Evolutionary conservation across 1,140 invertebrate genomes (phyloP), one percentile per base, ranked within the genome.

Genomic region (Penaeus vannamei): DNA sequence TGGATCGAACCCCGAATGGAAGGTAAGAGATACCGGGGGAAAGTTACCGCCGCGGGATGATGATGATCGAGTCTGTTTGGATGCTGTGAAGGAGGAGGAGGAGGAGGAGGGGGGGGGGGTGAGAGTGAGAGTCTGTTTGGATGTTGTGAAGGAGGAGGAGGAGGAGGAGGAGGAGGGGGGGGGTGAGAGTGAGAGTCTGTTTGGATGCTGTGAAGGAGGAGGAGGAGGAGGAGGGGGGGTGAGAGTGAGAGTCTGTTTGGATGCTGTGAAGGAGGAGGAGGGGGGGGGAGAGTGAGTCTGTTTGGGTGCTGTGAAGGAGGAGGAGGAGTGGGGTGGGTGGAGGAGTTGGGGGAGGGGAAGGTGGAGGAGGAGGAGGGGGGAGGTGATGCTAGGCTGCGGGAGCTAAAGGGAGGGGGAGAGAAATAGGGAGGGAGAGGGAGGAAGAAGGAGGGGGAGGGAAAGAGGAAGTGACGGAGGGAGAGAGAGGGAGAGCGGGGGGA

Each of bases 401-500:
- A 72, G 62, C 32, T 36, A 85, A 64, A 42, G 36, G 69, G 12
- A 72, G 69, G 20, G 26, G 26, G 26, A 7, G 4, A 5, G 26
- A 10, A 10, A 4, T 19, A 12, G 1, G 29, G 46, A 83, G 80
- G 29, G 80, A 26, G 46, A 26, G 23, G 36, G 61, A 66, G 82
- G 66, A 61, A 84, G 82, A 69, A 29, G 29, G 3, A 69, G 66
- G 10, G 36, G 69, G 12, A 72, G 69, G 20, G 26, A 72, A 20
- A 7, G 4, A 5, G 26, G n/a, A 10, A 4, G 29, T 2, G 1
- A 60, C 53, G 29, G 46, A 83, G 80, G 29, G 80, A 26, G 46
- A 26, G 23, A 64, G 61, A 66, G 82, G 66, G 82, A 84, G 82
- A 69, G 82, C 66, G 60, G 14, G 53, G 26, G 59, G 81, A 59